phyloP scores from a whole-genome alignment of 2,113 vertebrate species.

The Sus scrofa region DNA sequence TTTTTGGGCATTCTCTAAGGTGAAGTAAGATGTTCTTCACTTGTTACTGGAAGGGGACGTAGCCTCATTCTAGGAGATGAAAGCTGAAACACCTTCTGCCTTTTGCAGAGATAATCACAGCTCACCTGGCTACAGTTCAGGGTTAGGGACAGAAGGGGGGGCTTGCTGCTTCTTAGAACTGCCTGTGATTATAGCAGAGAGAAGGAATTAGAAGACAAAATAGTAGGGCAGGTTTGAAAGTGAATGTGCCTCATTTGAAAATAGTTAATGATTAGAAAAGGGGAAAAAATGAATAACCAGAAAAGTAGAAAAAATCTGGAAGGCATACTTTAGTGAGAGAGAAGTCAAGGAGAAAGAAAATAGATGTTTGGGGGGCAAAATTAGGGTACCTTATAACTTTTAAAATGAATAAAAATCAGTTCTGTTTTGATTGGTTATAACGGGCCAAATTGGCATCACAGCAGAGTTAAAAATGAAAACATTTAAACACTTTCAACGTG shows the following conservation, averaged over 20 bases:
- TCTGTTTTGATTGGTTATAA: not conserved
- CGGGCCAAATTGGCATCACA: not conserved
- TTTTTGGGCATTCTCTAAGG: conserved; percentile 61
- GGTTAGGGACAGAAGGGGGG: not conserved
- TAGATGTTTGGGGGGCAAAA: not conserved
- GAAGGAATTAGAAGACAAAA: not conserved
- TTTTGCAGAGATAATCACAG: not conserved
- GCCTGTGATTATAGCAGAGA: not conserved
- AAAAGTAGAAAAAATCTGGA: not conserved
- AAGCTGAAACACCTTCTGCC: not conserved
- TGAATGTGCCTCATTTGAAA: conserved; percentile 40
- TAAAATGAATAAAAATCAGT: not conserved
- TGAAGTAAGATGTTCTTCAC: conserved; percentile 65
- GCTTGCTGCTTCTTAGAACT: conserved; percentile 11
- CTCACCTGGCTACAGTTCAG: conserved; percentile 42
- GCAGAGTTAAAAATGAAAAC: conserved; percentile 2
- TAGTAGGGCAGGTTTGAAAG: conserved; percentile 35
- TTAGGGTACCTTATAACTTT: not conserved
- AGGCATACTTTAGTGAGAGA: not conserved
- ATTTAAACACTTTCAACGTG: not conserved
- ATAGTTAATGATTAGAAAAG: conserved; percentile 26
- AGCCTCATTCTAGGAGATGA: not conserved
- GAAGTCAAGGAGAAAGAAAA: not conserved
- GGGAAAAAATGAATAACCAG: not conserved
- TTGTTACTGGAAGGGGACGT: conserved; percentile 31